Evolutionary conservation across 1,140 invertebrate species (phyloP).

Genomic region (Conus ventricosus): DNA sequence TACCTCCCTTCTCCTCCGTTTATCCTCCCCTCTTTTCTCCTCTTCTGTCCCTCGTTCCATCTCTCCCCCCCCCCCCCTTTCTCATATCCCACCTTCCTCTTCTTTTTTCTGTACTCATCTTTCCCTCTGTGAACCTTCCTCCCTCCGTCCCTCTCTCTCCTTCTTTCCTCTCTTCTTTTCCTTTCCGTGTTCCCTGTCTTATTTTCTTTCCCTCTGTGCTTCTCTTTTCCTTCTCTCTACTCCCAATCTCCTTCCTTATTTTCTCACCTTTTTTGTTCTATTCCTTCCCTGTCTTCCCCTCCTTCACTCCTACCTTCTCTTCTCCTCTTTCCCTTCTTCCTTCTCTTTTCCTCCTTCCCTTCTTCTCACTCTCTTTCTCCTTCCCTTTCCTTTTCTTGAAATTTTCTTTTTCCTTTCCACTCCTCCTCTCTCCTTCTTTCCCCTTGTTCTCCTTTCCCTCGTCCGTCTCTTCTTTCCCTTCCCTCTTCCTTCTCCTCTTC

Average conservation of each 20-base stretch:
- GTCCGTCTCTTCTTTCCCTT: background rate
- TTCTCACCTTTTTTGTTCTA: background rate
- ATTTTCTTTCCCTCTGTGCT: background rate
- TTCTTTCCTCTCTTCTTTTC: background rate
- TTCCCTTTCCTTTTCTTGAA: background rate
- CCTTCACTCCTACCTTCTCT: background rate
- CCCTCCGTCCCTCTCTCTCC: background rate
- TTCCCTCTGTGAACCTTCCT: too few relatives aligned
- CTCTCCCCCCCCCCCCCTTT: too few relatives aligned
- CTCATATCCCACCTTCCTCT: too few relatives aligned
- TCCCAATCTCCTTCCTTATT: background rate
- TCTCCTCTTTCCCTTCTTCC: background rate
- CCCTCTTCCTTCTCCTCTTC: background rate
- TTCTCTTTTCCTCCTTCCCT: background rate
- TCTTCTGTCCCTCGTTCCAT: too few relatives aligned
- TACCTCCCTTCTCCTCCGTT: too few relatives aligned
- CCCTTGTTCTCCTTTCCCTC: background rate
- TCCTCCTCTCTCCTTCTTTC: background rate
- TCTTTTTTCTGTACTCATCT: too few relatives aligned
- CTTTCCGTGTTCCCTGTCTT: background rate
- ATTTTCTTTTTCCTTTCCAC: background rate
- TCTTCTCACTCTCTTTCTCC: background rate
- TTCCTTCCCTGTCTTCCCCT: background rate
- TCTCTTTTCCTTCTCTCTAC: background rate
- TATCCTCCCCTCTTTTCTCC: too few relatives aligned